Conservation (phyloP, 2,113 vertebrate genomes). For the Lagopus leucura region DNA sequence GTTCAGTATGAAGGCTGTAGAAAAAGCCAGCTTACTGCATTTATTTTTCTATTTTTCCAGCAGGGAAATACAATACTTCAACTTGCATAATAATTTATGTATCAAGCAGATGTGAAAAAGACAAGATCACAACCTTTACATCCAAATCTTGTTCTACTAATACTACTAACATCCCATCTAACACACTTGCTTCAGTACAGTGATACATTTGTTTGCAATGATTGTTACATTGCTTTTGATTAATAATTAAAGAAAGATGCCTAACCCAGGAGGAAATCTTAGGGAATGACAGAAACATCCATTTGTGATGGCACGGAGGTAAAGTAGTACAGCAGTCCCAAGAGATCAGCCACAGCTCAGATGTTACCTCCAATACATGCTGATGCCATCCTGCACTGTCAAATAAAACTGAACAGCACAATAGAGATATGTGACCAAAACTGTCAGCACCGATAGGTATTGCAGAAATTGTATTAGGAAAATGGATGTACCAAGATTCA, state of each 20-base stretch:
- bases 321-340: conserved; percentile 75
- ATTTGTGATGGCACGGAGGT: conserved; percentile 71
- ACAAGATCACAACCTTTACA: conserved; percentile 43
- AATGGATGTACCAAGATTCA: conserved; percentile 82
- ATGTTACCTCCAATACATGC: conserved; percentile 84
- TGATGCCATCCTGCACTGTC: conserved; percentile 80
- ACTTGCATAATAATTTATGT: conserved; percentile 58
- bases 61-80: conserved; percentile 40
- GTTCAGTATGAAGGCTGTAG: not conserved
- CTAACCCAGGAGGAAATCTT: conserved; percentile 51
- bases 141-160: not conserved
- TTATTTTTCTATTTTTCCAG: conserved; percentile 33
- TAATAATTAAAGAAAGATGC: conserved; percentile 78
- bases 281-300: conserved; percentile 68
- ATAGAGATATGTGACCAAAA: conserved; percentile 75
- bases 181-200: conserved; percentile 16
- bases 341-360: conserved; percentile 70
- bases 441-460: conserved; percentile 83
- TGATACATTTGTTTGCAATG: conserved; percentile 72
- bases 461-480: conserved; percentile 83
- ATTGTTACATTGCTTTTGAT: conserved; percentile 66
- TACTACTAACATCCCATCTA: conserved; percentile 8
- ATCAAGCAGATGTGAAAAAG: conserved; percentile 63
- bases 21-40: not conserved
- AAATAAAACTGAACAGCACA: conserved; percentile 86